Percentiles rank a stretch among this genome's conserved stretches.
Conservation (phyloP, 1,140 invertebrate genomes). For the Bombus turneri region DNA sequence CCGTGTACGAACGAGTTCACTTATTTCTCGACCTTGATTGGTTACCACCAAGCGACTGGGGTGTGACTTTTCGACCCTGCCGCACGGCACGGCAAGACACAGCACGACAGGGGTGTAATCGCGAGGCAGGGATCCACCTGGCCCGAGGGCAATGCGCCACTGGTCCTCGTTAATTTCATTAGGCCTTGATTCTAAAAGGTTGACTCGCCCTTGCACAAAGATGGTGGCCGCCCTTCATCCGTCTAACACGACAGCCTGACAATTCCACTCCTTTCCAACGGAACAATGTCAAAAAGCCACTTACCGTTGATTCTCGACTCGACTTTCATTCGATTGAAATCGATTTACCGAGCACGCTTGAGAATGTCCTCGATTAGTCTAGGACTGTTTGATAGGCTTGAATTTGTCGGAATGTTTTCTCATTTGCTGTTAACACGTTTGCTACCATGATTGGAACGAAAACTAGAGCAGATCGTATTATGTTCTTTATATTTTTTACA, state of each 20-base stretch:
- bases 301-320: not conserved
- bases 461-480: too few relatives aligned
- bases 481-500: too few relatives aligned
- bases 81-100: not conserved
- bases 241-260: not conserved
- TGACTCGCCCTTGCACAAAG: constrained; percentile 55
- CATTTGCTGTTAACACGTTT: too few relatives aligned
- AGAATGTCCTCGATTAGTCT: not conserved
- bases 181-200: constrained; percentile 66
- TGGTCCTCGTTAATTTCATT: constrained; percentile 76
- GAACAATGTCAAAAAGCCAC: constrained; percentile 43
- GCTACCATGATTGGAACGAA: too few relatives aligned
- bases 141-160: constrained; percentile 61
- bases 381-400: too few relatives aligned
- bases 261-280: constrained; percentile 12
- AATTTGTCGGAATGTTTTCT: not conserved
- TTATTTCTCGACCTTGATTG: constrained; percentile 73
- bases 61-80: constrained; percentile 72
- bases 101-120: constrained; percentile 17
- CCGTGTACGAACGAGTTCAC: constrained; percentile 61
- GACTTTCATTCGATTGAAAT: constrained; percentile 22
- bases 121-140: constrained; percentile 58
- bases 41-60: constrained; percentile 62
- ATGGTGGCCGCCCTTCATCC: constrained; percentile 56
- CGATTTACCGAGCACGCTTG: not conserved